phyloP scores from a whole-genome alignment of 2,888 invertebrate species.

The Quadroppia sp. region DNA sequence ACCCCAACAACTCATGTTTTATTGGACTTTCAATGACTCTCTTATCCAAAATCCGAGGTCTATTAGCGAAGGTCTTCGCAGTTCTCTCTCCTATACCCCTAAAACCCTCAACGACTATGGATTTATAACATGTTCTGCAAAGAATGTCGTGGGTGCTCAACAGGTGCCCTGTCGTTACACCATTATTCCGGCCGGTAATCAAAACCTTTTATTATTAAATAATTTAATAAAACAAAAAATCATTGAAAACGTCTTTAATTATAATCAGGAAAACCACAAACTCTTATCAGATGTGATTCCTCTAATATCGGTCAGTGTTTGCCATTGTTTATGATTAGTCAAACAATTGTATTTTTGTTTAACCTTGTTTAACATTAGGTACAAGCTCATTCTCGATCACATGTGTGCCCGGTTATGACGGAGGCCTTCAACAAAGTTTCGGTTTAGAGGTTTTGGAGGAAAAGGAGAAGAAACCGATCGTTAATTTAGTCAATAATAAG shows the following conservation, averaged over 20 bases:
- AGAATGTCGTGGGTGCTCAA: constrained; percentile 36
- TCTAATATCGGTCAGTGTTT: not conserved
- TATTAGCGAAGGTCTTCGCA: constrained; percentile 37
- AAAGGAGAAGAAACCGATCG: constrained; percentile 16
- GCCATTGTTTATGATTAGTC: too few relatives aligned
- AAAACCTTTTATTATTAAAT: not conserved
- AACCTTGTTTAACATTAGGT: too few relatives aligned
- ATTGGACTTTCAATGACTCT: constrained; percentile 40
- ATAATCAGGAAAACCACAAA: constrained; percentile 14
- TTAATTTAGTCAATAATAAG: constrained; percentile 9
- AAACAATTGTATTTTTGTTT: too few relatives aligned
- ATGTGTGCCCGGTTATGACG: constrained; percentile 41
- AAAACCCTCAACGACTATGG: constrained; percentile 33
- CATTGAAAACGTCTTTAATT: not conserved
- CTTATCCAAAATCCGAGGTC: not conserved
- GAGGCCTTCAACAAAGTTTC: constrained; percentile 33
- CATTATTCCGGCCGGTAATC: constrained; percentile 37
- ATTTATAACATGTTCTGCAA: constrained; percentile 29
- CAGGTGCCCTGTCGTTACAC: constrained; percentile 35
- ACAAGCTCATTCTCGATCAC: constrained; percentile 15
- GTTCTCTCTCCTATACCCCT: constrained; percentile 36
- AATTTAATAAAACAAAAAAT: not conserved
- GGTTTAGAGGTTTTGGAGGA: constrained; percentile 33
- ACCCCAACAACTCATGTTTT: constrained; percentile 24
- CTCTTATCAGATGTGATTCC: not conserved